Base-by-base conservation (phyloP, 2,113 vertebrate species). In the Heterocephalus glaber region DNA sequence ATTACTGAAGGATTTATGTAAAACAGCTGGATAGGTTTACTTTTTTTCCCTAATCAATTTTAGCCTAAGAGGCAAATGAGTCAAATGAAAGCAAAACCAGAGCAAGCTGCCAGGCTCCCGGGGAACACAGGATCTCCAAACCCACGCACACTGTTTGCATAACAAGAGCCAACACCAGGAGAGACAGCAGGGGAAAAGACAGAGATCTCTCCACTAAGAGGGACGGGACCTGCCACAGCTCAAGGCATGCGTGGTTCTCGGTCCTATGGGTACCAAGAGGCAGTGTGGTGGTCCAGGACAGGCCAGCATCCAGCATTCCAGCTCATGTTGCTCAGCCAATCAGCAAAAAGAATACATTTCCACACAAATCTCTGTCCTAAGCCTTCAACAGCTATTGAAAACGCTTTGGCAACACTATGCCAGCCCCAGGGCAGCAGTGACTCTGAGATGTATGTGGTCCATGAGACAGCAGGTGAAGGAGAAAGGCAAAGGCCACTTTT, bases 1-100 rank as follows among this genome's bases (percentile, higher is more conserved):
- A 95, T 83, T 95, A 96, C 19, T 89, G 74, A 38, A 0, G 89
- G 61, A 33, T 92, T 96, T 93, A 72, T 72, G 44, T 84, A 81
- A 85, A 56, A 93, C 84, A 93, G 33, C 58, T 90, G 90, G 4
- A 60, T 0, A 0, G 35, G 41, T 47, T 82, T 94, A 76, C n/a
- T 35, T 58, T 52, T 85, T 83, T 86, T n/a, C 52, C 28, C 68
- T 70, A 35, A 86, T 72, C 58, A 91, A 68, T 63, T 89, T 91
- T 33, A 90, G 33, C 9, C 58, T 28, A 41, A 41, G 7, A 84
- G 44, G 49, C 54, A 88, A 96, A 20, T 12, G 47, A 68, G 90
- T 87, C 44, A 87, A 90, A 90, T 10, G 30, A 63, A 95, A 93
- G 66, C 17, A 88, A 61, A 82, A 85, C 3, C 5, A 35, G 38